These are phyloP conservation scores for Drosophila nasuta DNA, from an alignment of 1,140 invertebrate species.

Conservation along the genomic window DNA sequence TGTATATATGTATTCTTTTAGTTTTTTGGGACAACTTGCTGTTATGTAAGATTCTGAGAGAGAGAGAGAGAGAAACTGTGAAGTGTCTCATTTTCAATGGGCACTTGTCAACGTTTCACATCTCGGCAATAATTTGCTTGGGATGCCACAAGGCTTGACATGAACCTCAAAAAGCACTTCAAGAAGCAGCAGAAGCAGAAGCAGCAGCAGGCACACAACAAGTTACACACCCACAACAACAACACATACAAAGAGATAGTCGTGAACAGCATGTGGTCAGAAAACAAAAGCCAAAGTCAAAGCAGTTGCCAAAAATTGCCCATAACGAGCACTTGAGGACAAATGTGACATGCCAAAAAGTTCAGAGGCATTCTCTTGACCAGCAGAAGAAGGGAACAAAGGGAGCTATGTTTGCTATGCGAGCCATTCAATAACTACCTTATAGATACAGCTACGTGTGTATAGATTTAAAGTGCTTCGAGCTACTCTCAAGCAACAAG, in stretches of 20 bases:
- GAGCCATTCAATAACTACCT: slow-evolving; percentile 59
- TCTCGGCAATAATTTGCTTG: slow-evolving; percentile 52
- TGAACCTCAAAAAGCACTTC: slow-evolving; percentile 63
- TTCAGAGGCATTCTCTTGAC: slow-evolving; percentile 51
- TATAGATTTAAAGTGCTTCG: slow-evolving; percentile 65
- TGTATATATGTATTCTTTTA: slow-evolving; percentile 8
- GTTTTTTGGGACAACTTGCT: not conserved
- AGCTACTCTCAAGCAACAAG: slow-evolving; percentile 11
- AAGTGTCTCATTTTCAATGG: slow-evolving; percentile 51
- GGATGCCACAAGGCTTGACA: slow-evolving; percentile 57
- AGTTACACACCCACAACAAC: slow-evolving; percentile 7
- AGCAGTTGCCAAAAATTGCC: slow-evolving; percentile 69
- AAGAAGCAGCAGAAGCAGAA: slow-evolving; percentile 24
- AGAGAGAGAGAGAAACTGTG: slow-evolving; percentile 30
- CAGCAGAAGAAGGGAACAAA: not conserved
- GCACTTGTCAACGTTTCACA: slow-evolving; percentile 70
- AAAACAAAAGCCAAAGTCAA: slow-evolving; percentile 65
- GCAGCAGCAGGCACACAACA: slow-evolving; percentile 39
- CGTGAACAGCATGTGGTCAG: slow-evolving; percentile 55
- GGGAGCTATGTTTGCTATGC: slow-evolving; percentile 13
- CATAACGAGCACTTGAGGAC: slow-evolving; percentile 79
- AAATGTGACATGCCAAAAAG: slow-evolving; percentile 66
- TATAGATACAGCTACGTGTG: slow-evolving; percentile 42
- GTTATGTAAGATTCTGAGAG: slow-evolving; percentile 39
- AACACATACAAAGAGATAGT: slow-evolving; percentile 15